Evolutionary conservation across 2,888 invertebrate species (phyloP).

Genomic region (Polyommatus iphigenia): DNA sequence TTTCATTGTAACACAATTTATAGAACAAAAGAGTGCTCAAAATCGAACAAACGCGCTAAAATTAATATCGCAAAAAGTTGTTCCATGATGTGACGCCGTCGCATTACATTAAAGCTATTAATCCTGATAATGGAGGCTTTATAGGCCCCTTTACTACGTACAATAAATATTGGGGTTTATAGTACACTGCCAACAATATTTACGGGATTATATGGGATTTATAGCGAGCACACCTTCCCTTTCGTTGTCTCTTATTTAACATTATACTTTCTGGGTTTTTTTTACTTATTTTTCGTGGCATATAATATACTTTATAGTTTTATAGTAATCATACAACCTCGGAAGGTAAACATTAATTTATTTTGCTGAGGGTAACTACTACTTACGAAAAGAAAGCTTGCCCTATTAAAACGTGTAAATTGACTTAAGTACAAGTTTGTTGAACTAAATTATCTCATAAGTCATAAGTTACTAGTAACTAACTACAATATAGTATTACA

Average conservation of each 20-base stretch:
- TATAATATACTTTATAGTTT: not conserved
- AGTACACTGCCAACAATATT: conserved; percentile 29
- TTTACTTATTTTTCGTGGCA: not conserved
- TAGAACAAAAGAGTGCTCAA: not conserved
- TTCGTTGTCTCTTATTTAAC: not conserved
- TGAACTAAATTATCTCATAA: not conserved
- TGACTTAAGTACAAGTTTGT: not conserved
- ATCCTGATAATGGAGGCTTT: conserved; percentile 33
- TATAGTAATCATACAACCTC: not conserved
- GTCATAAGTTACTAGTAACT: not conserved
- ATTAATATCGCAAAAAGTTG: conserved; percentile 29
- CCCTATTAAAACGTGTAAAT: not conserved
- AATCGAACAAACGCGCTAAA: conserved; percentile 2
- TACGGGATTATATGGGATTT: conserved; percentile 11
- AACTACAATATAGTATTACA: not conserved
- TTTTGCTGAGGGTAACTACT: not conserved
- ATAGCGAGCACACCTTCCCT: conserved; percentile 21
- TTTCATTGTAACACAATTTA: not conserved
- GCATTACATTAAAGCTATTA: conserved; percentile 32
- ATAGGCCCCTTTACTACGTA: conserved; percentile 31
- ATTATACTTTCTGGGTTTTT: not conserved
- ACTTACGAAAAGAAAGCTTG: not conserved
- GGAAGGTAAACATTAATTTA: not conserved
- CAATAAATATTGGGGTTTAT: conserved; percentile 30
- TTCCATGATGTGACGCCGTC: conserved; percentile 30